Base-by-base conservation (phyloP, 2,113 vertebrate genomes). In the Uropsilus gracilis region DNA sequence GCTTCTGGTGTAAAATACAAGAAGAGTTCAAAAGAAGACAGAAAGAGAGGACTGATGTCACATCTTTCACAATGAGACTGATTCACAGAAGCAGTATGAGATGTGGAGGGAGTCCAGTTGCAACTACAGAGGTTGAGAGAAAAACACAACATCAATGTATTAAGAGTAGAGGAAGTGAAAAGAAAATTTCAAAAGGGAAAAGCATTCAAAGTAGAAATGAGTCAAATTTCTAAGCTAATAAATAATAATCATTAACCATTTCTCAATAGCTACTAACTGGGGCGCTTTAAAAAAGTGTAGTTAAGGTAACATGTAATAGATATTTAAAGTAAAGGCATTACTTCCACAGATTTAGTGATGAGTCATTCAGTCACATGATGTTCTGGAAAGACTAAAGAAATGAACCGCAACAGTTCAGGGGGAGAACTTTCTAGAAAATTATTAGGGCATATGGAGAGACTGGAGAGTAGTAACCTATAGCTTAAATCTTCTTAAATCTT, bases 191-290 rank as follows among this genome's bases (percentile, higher is more conserved):
- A 42, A 69, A 69, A 68, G 50, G n/a, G 7, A 39, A 94, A 73
- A 94, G 22, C 22, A 71, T 75, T 30, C 73, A 89, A 71, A 91
- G 61, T 63, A 89, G 34, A 89, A 68, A 8, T 48, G 18, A 42
- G 30, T 75, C 68, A 94, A 86, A 86, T 82, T 7, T 78, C 12
- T 50, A 84, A 78, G 50, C 30, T 50, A 85, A 90, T 32, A 76
- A 89, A 86, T 28, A 86, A 94, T 66, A 66, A 66, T 32, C 14
- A 64, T 55, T 87, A 55, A 81, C 53, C 53, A 77, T 64, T 94
- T 95, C 55, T 84, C 64, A 94, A 68, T 63, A 66, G 39, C 75
- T 92, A 30, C 78, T 91, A 80, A 80, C 10, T 91, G 57, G 57
- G 4, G 28, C 12, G 59, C 11, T 3, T 30, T 53, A 87, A 73